Evolutionary conservation across 2,797 vertebrate genomes (phyloP).

Genomic region (Tapera naevia): DNA sequence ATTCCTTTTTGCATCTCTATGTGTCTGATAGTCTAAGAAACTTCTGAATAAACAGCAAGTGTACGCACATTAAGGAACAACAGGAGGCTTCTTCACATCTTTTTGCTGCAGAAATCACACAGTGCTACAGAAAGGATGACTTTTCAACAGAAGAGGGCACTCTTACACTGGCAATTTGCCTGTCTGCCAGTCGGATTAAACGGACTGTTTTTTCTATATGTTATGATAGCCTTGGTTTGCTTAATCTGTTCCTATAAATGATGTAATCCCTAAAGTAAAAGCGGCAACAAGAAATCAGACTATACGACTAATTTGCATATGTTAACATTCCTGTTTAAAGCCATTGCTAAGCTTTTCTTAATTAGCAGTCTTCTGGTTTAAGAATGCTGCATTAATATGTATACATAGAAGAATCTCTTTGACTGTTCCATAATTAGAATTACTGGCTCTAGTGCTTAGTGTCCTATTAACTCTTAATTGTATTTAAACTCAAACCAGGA

Average conservation of each 20-base stretch:
- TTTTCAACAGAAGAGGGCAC: conserved; percentile 62
- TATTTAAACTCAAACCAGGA: background rate
- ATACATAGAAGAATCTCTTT: conserved; percentile 48
- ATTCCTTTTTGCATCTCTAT: background rate
- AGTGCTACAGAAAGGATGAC: background rate
- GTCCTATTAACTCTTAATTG: conserved; percentile 57
- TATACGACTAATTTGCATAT: conserved; percentile 64
- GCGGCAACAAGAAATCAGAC: conserved; percentile 56
- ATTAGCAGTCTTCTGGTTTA: conserved; percentile 71
- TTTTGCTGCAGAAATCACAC: background rate
- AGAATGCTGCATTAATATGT: conserved; percentile 73
- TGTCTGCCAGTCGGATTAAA: background rate
- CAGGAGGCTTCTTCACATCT: background rate
- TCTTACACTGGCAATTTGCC: conserved; percentile 30
- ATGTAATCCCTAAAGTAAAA: conserved; percentile 70
- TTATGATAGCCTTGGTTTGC: conserved; percentile 47
- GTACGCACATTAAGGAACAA: background rate
- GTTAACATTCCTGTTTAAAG: conserved; percentile 74
- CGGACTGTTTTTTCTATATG: background rate
- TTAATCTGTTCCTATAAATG: conserved; percentile 69
- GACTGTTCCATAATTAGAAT: conserved; percentile 63
- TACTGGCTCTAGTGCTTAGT: conserved; percentile 35
- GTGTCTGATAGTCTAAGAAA: background rate
- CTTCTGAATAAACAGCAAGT: background rate
- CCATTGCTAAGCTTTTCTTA: conserved; percentile 73